Conservation (phyloP, 2,888 invertebrate genomes). For the Homarus gammarus region DNA sequence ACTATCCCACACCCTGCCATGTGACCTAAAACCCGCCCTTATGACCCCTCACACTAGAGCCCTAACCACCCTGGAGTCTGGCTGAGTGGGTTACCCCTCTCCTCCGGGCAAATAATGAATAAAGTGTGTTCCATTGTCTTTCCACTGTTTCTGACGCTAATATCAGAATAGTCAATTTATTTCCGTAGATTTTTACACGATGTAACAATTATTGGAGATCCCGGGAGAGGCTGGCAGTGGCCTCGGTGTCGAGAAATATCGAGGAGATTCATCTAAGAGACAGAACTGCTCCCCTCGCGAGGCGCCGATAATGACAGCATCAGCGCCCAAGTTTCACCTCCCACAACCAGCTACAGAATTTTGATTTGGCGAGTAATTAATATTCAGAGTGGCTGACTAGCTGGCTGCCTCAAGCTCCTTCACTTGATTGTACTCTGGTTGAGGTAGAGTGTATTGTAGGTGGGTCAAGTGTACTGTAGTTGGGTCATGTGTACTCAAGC, state of each 20-base stretch:
- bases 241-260: constrained; percentile 60
- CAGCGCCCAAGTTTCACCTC: constrained; percentile 56
- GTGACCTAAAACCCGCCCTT: constrained; percentile 27
- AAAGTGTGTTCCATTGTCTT: constrained; percentile 76
- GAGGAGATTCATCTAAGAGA: constrained; percentile 67
- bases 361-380: constrained; percentile 67
- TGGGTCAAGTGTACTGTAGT: not conserved
- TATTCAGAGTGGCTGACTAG: constrained; percentile 50
- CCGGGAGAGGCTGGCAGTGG: constrained; percentile 54
- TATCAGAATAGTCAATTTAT: constrained; percentile 76
- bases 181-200: constrained; percentile 76
- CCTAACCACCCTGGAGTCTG: not conserved
- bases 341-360: constrained; percentile 57
- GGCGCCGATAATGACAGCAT: constrained; percentile 57
- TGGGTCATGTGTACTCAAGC: not conserved
- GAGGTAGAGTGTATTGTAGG: not conserved
- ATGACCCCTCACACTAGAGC: not conserved
- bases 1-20: constrained; percentile 20
- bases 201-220: constrained; percentile 74
- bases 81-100: constrained; percentile 38
- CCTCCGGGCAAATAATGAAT: constrained; percentile 74
- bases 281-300: constrained; percentile 44
- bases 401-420: not conserved
- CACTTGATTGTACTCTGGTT: not conserved
- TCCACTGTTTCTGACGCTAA: constrained; percentile 75